Evolutionary conservation across 2,888 invertebrate genomes (phyloP).

Genomic region (Panopea generosa): DNA sequence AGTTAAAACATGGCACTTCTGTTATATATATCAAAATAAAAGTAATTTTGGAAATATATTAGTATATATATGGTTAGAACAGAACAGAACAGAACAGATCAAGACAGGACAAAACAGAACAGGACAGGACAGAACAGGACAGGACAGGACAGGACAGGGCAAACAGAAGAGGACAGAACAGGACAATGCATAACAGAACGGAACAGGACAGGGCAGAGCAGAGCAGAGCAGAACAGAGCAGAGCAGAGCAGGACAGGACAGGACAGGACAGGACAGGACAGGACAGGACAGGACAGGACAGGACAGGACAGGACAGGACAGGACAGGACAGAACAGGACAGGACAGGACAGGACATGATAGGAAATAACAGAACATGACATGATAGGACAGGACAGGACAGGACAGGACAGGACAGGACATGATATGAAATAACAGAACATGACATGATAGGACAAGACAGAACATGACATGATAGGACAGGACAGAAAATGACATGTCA

Average conservation of each 20-base stretch:
- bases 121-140: not conserved
- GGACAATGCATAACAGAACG: constrained; percentile 8
- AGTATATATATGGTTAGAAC: not conserved
- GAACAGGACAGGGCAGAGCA: constrained; percentile 11
- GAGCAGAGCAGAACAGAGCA: constrained; percentile 6
- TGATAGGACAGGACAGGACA: constrained; percentile 11
- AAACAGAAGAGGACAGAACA: constrained; percentile 9
- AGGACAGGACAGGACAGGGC: constrained; percentile 14
- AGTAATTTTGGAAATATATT: too few relatives aligned
- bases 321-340: constrained; percentile 6
- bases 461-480: constrained; percentile 4
- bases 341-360: constrained; percentile 9
- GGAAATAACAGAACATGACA: constrained; percentile 11
- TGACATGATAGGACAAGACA: constrained; percentile 10
- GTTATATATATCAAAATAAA: too few relatives aligned
- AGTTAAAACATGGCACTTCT: too few relatives aligned
- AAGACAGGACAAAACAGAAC: not conserved
- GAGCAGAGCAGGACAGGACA: constrained; percentile 12
- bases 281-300: constrained; percentile 2
- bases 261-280: constrained; percentile 11
- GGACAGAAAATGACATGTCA: constrained; percentile 3
- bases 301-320: constrained; percentile 8
- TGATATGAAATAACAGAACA: constrained; percentile 13
- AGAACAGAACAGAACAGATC: not conserved
- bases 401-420: constrained; percentile 8